Base-by-base conservation (phyloP, 2,888 invertebrate genomes). In the Cotesia congregata region DNA sequence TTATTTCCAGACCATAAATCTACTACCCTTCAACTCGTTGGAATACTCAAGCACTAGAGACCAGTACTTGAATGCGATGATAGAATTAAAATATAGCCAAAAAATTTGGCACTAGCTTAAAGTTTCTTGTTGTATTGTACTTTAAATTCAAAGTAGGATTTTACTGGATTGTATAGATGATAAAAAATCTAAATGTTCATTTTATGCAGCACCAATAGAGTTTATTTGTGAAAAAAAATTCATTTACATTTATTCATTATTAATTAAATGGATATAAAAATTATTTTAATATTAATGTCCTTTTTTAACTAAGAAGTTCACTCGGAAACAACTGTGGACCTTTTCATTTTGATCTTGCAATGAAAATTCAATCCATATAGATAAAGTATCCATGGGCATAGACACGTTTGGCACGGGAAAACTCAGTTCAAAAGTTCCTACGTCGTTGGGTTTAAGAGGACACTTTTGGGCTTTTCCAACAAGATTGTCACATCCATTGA, bases 401-500 rank as follows among this genome's bases (percentile, higher is more conserved):
- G 38, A 3, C 30, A 30, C 30, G 0, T 30, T 30, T 1, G 81
- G 77, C 20, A 90, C 76, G 0, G 86, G 86, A 86, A 90, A 86
- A 1, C 9, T 50, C 4, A 90, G 78, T 0, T n/a, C 38, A 77
- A 88, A 90, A 9, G 87, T 88, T 6, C 83, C 85, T 0, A 75
- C 38, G 60, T 89, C 86, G 0, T 83, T 86, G 5, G 80, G 67
- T 7, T 83, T 80, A 78, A 89, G 78, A 0, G 90, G 90, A 70
- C 90, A 90, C n/a, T n/a, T n/a, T 38, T 85, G 80, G 5, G 80
- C 84, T 67, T 82, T 81, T 6, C 65, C 72, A 12, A 89, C 76
- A 0, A 80, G 74, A 0, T 79, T 78, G 82, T 89, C 5, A 85
- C 88, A 60, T 89, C 72, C 41, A 7, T 7, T 12, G 12, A 4